phyloP scores from a whole-genome alignment of 2,797 vertebrate genomes.

The Karalla daura region DNA sequence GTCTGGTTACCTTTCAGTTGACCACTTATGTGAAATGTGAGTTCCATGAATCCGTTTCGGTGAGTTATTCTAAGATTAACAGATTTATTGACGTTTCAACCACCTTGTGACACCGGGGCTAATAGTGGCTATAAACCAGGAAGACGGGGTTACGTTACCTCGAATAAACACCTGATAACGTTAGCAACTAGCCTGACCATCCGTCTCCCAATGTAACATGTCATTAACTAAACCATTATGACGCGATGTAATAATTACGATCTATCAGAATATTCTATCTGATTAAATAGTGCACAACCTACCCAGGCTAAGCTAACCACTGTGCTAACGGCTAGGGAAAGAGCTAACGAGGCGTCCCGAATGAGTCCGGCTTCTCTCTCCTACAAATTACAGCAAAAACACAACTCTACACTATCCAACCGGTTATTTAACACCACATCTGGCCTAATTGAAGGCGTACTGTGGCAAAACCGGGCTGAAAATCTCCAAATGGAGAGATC shows the following conservation, averaged over 20 bases:
- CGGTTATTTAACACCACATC: fast-evolving
- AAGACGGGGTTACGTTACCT: neutral
- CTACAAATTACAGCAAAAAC: neutral
- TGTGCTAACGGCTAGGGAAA: slow-evolving; percentile 41
- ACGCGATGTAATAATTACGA: no score
- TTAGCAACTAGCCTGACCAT: slow-evolving; percentile 18
- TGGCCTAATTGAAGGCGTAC: neutral
- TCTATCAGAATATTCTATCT: no score
- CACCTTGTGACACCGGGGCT: neutral
- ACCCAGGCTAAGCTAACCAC: no score
- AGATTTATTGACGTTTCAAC: neutral
- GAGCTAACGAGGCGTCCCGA: slow-evolving; percentile 42
- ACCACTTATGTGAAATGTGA: neutral
- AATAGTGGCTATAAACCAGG: neutral
- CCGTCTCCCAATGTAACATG: neutral
- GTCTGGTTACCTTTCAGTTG: neutral
- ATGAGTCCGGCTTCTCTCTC: neutral
- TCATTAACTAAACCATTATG: neutral
- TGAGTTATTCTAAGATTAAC: neutral
- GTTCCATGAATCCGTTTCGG: fast-evolving
- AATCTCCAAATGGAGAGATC: slow-evolving; percentile 18
- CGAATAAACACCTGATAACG: neutral
- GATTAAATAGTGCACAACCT: no score
- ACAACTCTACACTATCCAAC: neutral
- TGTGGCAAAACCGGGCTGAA: fast-evolving